Evolutionary conservation across 1,140 invertebrate species (phyloP), one percentile per base, ranked within the genome.

Genomic region (Diorhabda carinulata): DNA sequence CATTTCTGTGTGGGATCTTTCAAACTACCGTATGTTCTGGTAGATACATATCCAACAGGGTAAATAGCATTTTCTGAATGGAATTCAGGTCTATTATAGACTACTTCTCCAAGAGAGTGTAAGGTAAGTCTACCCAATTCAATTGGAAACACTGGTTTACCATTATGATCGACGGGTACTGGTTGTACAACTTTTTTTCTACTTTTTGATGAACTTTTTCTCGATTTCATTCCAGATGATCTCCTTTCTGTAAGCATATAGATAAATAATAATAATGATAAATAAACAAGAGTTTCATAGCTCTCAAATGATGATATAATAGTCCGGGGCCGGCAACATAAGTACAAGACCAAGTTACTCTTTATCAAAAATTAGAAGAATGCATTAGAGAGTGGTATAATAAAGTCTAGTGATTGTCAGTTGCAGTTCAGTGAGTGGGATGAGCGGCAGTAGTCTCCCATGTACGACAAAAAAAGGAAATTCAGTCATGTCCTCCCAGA

Each of bases 31-130:
- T 91, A 94, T 4, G 90, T 85, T 76, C 92, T 84, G 0, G 92
- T 93, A 44, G 91, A 91, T 62, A 92, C 90, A 84, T 88, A 94
- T 9, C 92, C 92, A 57, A 91, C 89, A 2, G 92, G 92, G 82
- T 87, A 94, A 72, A 94, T 92, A 71, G 87, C 85, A 70, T 91
- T 87, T 70, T 89, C 86, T 7, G 84, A 87, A 75, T 93, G 90
- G 82, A 91, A 94, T 66, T 87, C 85, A 2, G 84, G 80, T 70
- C 87, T 84, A 68, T 91, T 89, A 8, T 85, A 81, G 8, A 93
- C 84, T 63, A 93, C 90, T 84, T 93, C 91, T 44, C 92, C 92
- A 43, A 93, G 81, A 57, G 89, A 91, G 80, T 93, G 91, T 5
- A 93, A 85, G 1, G 91, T 91, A 4, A 93, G 81, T 71, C 87